These are phyloP conservation scores for Drosophila baimaii DNA, from an alignment of 1,140 invertebrate genomes.

Conservation along the genomic window DNA sequence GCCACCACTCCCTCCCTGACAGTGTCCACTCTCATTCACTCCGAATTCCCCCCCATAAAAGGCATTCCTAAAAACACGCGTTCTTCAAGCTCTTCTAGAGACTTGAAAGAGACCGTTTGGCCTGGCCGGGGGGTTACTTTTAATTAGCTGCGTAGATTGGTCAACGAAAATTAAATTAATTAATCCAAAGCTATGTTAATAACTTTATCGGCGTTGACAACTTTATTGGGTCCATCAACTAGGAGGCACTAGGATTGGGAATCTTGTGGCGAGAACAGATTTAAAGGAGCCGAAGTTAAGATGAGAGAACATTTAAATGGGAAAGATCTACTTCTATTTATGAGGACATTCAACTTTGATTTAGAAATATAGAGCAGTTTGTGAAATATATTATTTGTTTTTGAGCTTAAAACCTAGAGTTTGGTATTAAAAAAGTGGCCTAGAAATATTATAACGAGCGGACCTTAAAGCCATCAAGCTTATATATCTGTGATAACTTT, in stretches of 20 bases:
- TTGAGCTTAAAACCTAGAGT: background rate
- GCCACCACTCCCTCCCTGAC: slow-evolving; percentile 9
- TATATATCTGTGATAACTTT: too few relatives aligned
- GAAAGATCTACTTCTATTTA: background rate
- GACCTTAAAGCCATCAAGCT: too few relatives aligned
- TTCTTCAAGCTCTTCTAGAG: slow-evolving; percentile 17
- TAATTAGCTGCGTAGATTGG: slow-evolving; percentile 55
- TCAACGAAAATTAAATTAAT: slow-evolving; percentile 68
- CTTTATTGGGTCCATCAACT: slow-evolving; percentile 49
- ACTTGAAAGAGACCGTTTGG: slow-evolving; percentile 46
- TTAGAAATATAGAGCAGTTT: background rate
- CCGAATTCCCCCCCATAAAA: slow-evolving; percentile 48
- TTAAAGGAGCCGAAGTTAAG: background rate
- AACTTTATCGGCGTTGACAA: slow-evolving; percentile 68
- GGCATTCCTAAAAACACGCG: slow-evolving; percentile 55
- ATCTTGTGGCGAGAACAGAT: slow-evolving; percentile 16
- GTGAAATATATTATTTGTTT: background rate
- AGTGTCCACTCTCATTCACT: slow-evolving; percentile 5
- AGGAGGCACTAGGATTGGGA: slow-evolving; percentile 37
- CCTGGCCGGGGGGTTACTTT: slow-evolving; percentile 27
- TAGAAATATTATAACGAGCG: too few relatives aligned
- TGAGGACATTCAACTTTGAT: background rate
- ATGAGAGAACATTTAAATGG: slow-evolving; percentile 4
- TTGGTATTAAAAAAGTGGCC: background rate
- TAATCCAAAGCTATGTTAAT: slow-evolving; percentile 61